phyloP scores from a whole-genome alignment of 2,113 vertebrate genomes.

The Rhea americana region DNA sequence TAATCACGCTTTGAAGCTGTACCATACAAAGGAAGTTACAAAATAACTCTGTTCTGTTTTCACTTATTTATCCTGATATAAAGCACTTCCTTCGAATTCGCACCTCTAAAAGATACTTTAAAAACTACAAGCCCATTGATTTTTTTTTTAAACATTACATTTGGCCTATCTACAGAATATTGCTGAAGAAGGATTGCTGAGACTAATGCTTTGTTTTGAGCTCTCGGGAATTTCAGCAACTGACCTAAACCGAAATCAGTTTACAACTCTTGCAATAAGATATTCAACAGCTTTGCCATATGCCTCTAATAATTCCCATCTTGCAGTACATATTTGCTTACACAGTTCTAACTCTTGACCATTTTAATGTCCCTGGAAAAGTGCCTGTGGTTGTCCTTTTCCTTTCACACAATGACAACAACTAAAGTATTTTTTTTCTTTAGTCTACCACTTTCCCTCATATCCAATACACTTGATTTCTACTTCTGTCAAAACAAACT shows the following conservation, averaged over 20 bases:
- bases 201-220: neutral
- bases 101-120: neutral
- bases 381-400: neutral
- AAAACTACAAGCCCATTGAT: neutral
- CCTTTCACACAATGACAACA: neutral
- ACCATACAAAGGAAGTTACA: neutral
- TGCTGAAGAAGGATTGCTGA: neutral
- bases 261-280: neutral
- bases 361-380: neutral
- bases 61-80: neutral
- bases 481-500: neutral
- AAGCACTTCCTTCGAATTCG: neutral
- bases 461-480: neutral
- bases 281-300: neutral
- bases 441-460: neutral
- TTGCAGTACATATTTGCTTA: neutral
- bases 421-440: neutral
- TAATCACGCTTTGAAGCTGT: neutral
- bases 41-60: neutral
- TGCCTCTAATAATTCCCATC: neutral
- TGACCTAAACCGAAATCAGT: neutral
- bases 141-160: neutral
- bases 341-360: neutral
- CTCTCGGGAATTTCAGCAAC: neutral
- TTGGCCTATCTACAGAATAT: neutral